Evolutionary conservation across 2,888 invertebrate genomes (phyloP), one percentile per base, ranked within the genome.

Genomic region (Phania funesta): DNA sequence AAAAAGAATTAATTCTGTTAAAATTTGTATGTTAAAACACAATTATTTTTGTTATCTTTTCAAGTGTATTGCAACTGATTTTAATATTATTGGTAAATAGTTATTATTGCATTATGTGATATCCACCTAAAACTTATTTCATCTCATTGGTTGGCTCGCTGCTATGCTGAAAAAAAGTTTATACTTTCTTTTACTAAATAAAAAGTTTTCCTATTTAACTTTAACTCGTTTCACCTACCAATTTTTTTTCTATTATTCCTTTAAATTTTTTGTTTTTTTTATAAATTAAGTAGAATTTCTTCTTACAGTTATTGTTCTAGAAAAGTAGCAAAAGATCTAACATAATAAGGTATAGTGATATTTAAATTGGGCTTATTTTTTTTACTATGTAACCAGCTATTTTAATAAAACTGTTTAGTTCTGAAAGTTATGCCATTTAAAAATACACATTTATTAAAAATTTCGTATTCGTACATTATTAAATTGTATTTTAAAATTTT

Each of bases 401-500:
- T 26, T 26, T 26, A 26, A 26, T 26, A 26, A 26, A 26, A 26
- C 3, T 3, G 26, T 26, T 26, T 26, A 5, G 3, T 26, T 26
- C 26, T n/a, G 6, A 26, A 26, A 26, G 26, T 26, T 3, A 26
- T 5, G 6, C 26, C 26, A 26, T 26, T 26, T 26, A 5, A 5
- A 26, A 5, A 26, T 26, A 6, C 6, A n/a, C n/a, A n/a, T 26
- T 26, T 26, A 26, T 26, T 58, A 1, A 58, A 44, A 9, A 6
- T 60, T 46, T 70, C 18, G 3, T 35, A 22, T 54, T 32, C 48
- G 48, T 64, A 56, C 16, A 58, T 35, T 50, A 67, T 58, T 50
- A 24, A 64, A 56, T 60, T 64, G 16, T 41, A n/a, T 44, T 67
- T 60, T 64, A 65, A 73, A 48, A 83, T 85, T 87, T 84, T 83